These are phyloP conservation scores for Portevinia maculata DNA, from an alignment of 2,888 invertebrate genomes.

Conservation along the genomic window DNA sequence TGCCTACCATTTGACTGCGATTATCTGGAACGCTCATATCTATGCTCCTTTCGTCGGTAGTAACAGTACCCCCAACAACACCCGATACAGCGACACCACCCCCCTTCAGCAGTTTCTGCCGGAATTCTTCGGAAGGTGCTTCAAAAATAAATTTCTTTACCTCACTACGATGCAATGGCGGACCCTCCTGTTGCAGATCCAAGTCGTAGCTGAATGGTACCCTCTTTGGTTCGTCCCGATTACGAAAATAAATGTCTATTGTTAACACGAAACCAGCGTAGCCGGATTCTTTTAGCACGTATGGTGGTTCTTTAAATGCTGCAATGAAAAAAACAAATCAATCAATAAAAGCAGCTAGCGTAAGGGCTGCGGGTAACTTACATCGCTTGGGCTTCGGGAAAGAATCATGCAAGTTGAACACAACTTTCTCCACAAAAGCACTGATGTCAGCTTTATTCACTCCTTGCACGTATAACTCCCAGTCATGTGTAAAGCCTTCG, in stretches of 20 bases:
- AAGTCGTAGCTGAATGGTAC: constrained; percentile 93
- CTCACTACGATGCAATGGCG: constrained; percentile 87
- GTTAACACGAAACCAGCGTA: constrained; percentile 96
- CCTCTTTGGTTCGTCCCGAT: constrained; percentile 95
- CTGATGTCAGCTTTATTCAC: constrained; percentile 93
- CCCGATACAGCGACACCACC: constrained; percentile 86
- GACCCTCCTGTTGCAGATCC: constrained; percentile 89
- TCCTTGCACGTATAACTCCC: constrained; percentile 97
- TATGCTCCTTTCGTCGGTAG: constrained; percentile 84
- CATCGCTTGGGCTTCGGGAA: constrained; percentile 96
- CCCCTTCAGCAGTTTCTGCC: constrained; percentile 92
- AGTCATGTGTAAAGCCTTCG: constrained; percentile 98
- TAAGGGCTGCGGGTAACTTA: constrained; percentile 81
- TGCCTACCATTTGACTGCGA: constrained; percentile 86
- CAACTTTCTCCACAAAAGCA: constrained; percentile 95
- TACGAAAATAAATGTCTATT: constrained; percentile 94
- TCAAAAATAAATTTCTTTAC: constrained; percentile 93
- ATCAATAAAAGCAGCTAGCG: background rate
- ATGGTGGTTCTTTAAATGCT: constrained; percentile 96
- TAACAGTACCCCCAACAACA: constrained; percentile 70
- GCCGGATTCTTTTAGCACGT: constrained; percentile 94
- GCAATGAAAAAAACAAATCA: constrained; percentile 80
- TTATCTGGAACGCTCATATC: constrained; percentile 84
- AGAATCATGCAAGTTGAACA: constrained; percentile 95
- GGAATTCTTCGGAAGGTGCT: constrained; percentile 94